Evolutionary conservation across 2,113 vertebrate genomes (phyloP), one percentile per base, ranked within the genome.

Genomic region (Tachysurus vachellii): DNA sequence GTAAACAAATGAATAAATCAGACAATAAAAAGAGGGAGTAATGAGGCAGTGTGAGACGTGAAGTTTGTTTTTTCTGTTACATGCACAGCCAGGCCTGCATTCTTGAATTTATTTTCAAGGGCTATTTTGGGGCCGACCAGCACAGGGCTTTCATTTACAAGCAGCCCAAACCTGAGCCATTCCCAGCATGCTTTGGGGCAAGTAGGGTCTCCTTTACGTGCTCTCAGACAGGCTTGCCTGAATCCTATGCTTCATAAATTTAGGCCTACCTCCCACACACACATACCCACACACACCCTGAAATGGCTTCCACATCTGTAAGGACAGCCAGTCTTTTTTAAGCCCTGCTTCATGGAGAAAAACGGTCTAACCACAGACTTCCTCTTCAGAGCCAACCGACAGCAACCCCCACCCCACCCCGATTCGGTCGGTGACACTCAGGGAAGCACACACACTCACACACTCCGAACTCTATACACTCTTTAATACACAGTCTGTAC

Each of bases 341-440:
- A 93, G 84, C 90, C 88, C 88, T 91, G 81, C 92, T 87, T 89
- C 82, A 91, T 83, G 90, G 61, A 89, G 95, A 96, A 96, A 97
- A 90, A 96, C 95, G 91, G 95, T 95, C 96, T 94, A 93, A 97
- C 97, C 97, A 96, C 97, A 95, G 88, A 95, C 96, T 97, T 98
- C 97, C 97, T 97, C 95, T 90, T 96, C 94, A 95, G 93, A 93
- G 91, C 92, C 90, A 92, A 93, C 92, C 88, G 96, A 94, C 96
- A 96, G 93, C 92, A 93, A 85, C 93, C 91, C 95, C 94, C 92
- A 85, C 86, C 54, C 85, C 84, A 68, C 23, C 44, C 85, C 61
- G 73, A 79, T 42, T 83, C 83, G 31, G 44, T 83, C 50, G 86
- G 88, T 87, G 88, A 90, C 88, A 92, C 88, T 73, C 44, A 79